These are phyloP conservation scores for Perca fluviatilis DNA, from an alignment of 2,113 vertebrate species.

Conservation along the genomic window DNA sequence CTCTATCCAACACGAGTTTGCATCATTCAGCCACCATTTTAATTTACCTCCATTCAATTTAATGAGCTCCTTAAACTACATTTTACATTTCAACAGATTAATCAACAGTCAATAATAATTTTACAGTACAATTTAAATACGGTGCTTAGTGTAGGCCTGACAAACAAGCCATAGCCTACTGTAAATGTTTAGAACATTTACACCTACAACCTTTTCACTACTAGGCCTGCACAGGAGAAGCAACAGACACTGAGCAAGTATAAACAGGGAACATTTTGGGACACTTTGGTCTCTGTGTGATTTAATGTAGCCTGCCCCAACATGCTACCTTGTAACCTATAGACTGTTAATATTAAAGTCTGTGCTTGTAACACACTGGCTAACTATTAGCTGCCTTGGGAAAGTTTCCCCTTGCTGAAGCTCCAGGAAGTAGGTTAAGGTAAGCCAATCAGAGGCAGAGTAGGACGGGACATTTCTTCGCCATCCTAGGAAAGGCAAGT, in stretches of 20 bases:
- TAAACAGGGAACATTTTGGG: not conserved
- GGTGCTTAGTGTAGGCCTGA: not conserved
- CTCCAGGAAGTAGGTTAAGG: no score
- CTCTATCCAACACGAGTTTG: slow-evolving; percentile 29
- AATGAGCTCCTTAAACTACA: not conserved
- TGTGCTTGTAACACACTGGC: not conserved
- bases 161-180: not conserved
- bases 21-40: slow-evolving; percentile 30
- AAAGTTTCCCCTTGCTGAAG: no score
- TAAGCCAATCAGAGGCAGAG: no score
- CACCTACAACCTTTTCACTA: not conserved
- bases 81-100: not conserved
- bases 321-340: not conserved
- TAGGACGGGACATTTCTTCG: no score
- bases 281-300: not conserved
- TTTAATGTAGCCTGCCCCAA: not conserved
- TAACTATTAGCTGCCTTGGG: not conserved
- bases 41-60: not conserved
- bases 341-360: no score
- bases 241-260: not conserved
- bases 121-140: not conserved
- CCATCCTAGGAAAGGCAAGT: no score
- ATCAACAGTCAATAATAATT: not conserved
- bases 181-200: not conserved
- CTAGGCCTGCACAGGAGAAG: not conserved